Evolutionary conservation across 2,888 invertebrate genomes (phyloP), one percentile per base, ranked within the genome.

Genomic region (Trichopria drosophilae): DNA sequence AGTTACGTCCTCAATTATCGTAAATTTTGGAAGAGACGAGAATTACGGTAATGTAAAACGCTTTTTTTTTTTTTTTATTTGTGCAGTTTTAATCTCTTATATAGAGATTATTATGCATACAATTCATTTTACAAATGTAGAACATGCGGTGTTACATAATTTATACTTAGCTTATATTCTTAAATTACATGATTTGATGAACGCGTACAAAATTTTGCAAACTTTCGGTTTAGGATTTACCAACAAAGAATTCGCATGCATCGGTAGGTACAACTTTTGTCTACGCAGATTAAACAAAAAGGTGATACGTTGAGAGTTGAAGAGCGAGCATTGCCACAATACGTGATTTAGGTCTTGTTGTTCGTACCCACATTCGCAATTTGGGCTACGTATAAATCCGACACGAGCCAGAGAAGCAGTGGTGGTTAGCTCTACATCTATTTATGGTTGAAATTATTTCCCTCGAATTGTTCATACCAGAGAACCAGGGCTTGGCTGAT

Each of bases 401-500:
- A 34, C 24, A 18, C 24, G 31, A 32, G 13, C 6, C 13, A 47
- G 40, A 31, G 40, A 40, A 18, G 26, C 47, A 32, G 47, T 31
- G 16, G 6, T 31, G 31, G n/a, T 31, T 31, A 3, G 31, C 4
- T 31, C 31, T 31, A 12, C 31, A 31, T n/a, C 31, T 3, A 10
- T 31, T 31, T 31, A 31, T 10, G n/a, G n/a, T n/a, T n/a, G n/a
- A n/a, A n/a, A n/a, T n/a, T n/a, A n/a, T n/a, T n/a, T n/a, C n/a
- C n/a, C n/a, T n/a, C n/a, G n/a, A n/a, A n/a, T n/a, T n/a, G n/a
- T n/a, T n/a, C n/a, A n/a, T n/a, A n/a, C n/a, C n/a, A n/a, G n/a
- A n/a, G n/a, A n/a, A n/a, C n/a, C n/a, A n/a, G n/a, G n/a, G n/a
- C n/a, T n/a, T n/a, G n/a, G n/a, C n/a, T n/a, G n/a, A n/a, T n/a